Evolutionary conservation across 2,113 vertebrate species (phyloP), one percentile per base, ranked within the genome.

Genomic region (Apistogramma diplotaenia): DNA sequence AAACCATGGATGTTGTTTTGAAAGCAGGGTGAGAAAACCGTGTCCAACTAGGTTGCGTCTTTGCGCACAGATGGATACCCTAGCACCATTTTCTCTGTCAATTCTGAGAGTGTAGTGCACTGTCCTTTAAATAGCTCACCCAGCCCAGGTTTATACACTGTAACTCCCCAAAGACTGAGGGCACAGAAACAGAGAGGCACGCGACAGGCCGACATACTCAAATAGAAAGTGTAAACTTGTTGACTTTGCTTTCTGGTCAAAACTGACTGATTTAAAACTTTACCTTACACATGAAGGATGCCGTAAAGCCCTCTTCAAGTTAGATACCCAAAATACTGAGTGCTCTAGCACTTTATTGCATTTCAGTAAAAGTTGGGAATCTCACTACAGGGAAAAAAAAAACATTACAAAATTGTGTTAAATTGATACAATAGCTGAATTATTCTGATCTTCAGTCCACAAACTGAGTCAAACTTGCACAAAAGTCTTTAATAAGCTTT

Each of bases 51-150:
- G 84, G 87, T 61, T 83, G 27, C 13, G 23, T 51, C 82, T 87
- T 85, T 61, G 49, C 3, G 15, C 79, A 79, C 91, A 91, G 81
- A 87, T 86, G 87, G 78, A 81, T 84, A 31, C 76, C 40, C 9
- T 46, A 18, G 62, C 76, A 83, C 59, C 27, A 27, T 85, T 71
- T 80, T 29, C 33, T 78, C 84, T 15, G 54, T 78, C 21, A 74
- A 61, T 33, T 19, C 74, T 73, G 83, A 81, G 85, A 86, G 89
- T 87, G 79, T 77, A 87, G 85, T 21, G 49, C 75, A 21, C 80
- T 65, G 78, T 84, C 87, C 91, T 93, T 87, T 86, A 89, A 89
- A 90, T 91, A 90, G 74, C 81, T 55, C 74, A 84, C 88, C 79
- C 59, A 6, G 55, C 67, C 82, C 61, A 75, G 83, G 86, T 89